Base-by-base conservation (phyloP, 64 coral and sea anemone species). In the Montipora capricornis region DNA sequence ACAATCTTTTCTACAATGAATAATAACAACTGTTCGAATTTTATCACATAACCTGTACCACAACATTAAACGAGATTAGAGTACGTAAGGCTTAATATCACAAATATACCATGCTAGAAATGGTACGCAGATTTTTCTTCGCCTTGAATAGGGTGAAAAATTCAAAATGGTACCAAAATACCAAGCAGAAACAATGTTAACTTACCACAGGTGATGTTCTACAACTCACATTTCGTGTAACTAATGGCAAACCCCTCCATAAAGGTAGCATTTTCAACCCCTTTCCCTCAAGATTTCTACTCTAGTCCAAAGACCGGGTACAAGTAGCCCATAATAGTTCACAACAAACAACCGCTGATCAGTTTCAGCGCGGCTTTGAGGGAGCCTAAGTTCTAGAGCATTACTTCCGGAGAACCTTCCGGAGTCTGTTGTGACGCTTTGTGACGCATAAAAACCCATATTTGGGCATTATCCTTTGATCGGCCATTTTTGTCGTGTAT, bases 291-390 rank as follows among this genome's bases (percentile, higher is more conserved):
- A 9, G 37, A 47, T n/a, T 74, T 74, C 49, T 20, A 14, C 20
- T 57, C 17, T 68, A 37, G 5, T 16, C 5, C 61, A 44, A 78
- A 85, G 20, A 66, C 89, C 59, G 82, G 61, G 83, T 44, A 5
- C 13, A 4, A 64, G 14, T 81, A 96, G 66, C 94, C 95, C 95
- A 96, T 96, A 96, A 96, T 96, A 96, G 19, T 19, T 90, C 76
- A 82, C 57, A 1, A 89, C 52, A 15, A 17, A 49, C 12, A 37
- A 10, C 91, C 86, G 95, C 95, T 96, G 95, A 26, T 45, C 62
- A 88, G 5, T 6, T 46, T 46, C 47, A 86, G 29, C 61, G 82
- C 14, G 8, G 44, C 5, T 4, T 14, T 14, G 5, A 58, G 49
- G 77, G 2, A 78, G 55, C 49, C 52, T 55, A 15, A 11, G 61